Conservation (phyloP, 2,888 invertebrate genomes). For the Acrobasis repandana region DNA sequence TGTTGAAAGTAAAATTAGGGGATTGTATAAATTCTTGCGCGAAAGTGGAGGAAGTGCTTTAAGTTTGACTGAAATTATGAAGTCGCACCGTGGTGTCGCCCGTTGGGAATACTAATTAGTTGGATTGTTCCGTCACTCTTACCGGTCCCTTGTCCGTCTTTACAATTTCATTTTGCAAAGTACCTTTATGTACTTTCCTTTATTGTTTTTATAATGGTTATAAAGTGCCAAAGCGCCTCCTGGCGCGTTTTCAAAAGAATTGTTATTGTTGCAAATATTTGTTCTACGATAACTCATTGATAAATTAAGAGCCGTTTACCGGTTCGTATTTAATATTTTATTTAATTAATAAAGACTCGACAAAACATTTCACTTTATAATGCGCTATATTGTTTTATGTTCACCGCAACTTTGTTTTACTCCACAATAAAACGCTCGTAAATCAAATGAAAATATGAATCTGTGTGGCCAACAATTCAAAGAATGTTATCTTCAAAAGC, state of each 20-base stretch:
- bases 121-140: conserved; percentile 44
- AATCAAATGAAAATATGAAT: conserved; percentile 30
- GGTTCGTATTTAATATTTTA: no score
- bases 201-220: conserved; percentile 19
- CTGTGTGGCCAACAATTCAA: conserved; percentile 36
- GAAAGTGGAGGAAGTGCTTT: conserved; percentile 56
- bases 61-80: conserved; percentile 68
- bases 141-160: conserved; percentile 29
- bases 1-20: conserved; percentile 51
- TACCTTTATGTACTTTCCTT: background rate
- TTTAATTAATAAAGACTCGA: no score
- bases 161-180: conserved; percentile 15
- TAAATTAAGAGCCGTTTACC: background rate
- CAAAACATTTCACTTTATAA: no score
- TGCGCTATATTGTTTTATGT: no score
- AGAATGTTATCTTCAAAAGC: conserved; percentile 42
- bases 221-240: background rate
- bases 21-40: conserved; percentile 59
- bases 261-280: background rate
- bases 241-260: background rate
- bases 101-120: conserved; percentile 66
- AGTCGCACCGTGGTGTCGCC: conserved; percentile 50
- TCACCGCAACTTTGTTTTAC: background rate
- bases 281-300: background rate
- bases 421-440: conserved; percentile 7